A percentile compares a stretch with the other conserved stretches of the same genome.
Evolutionary conservation across 1,140 invertebrate genomes (phyloP).

Genomic region (Laupala kohalensis): DNA sequence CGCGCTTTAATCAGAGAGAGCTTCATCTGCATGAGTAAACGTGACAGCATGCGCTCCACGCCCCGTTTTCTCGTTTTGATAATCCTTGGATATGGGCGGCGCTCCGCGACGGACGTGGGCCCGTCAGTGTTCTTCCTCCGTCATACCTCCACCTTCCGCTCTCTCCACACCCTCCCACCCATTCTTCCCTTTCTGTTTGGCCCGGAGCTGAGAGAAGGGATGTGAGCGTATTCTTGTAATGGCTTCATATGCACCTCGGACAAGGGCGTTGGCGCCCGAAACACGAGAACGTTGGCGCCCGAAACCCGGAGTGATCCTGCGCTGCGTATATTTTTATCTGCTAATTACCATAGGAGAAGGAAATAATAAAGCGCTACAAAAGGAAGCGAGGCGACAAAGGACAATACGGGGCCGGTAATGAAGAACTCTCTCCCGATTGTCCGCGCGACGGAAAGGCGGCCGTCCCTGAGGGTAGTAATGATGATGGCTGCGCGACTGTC

Average conservation of each 20-base stretch:
- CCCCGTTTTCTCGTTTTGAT: not conserved
- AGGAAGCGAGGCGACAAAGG: not conserved
- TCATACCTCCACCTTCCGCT: not conserved
- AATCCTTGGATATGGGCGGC: not conserved
- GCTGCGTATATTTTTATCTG: conserved; percentile 5
- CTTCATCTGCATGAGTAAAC: not conserved
- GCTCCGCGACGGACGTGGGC: not conserved
- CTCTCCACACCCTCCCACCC: too few relatives aligned
- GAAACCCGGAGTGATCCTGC: not conserved
- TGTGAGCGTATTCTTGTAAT: not conserved
- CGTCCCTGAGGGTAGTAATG: not conserved
- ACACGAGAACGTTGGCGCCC: not conserved
- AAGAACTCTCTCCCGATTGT: not conserved
- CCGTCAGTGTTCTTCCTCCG: too few relatives aligned
- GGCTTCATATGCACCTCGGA: not conserved
- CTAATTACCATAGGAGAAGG: conserved; percentile 11
- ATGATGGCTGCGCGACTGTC: conserved; percentile 5
- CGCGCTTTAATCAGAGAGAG: not conserved
- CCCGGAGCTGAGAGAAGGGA: not conserved
- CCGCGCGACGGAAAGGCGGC: not conserved
- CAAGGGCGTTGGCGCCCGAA: not conserved
- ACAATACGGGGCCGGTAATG: not conserved
- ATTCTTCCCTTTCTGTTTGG: not conserved
- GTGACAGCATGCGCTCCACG: not conserved
- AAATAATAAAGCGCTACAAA: conserved; percentile 2